A percentile compares a stretch with the other conserved stretches of the same genome.
These are phyloP conservation scores for Nycticebus coucang DNA, from an alignment of 2,113 vertebrate species.

Conservation along the genomic window DNA sequence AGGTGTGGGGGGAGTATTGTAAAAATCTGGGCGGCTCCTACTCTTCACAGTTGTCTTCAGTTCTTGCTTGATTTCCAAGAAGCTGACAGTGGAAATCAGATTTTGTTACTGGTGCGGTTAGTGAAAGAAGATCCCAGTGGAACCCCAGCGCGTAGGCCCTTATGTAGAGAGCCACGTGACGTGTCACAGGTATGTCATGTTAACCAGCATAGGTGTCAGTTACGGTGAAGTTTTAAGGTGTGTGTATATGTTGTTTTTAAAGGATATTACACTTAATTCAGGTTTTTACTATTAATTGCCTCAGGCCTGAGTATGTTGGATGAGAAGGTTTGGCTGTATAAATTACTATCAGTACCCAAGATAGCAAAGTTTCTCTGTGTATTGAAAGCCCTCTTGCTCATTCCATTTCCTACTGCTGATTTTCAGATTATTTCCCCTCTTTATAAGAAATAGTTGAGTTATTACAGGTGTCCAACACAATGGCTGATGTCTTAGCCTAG, in stretches of 20 bases:
- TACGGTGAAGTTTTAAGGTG: neutral
- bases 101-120: neutral
- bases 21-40: neutral
- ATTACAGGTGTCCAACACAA: neutral
- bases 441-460: neutral
- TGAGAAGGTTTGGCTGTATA: neutral
- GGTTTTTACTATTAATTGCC: neutral
- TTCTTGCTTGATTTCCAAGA: slow-evolving; percentile 18
- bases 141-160: neutral
- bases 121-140: neutral
- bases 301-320: neutral
- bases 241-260: neutral
- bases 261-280: neutral
- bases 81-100: neutral
- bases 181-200: neutral
- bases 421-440: neutral
- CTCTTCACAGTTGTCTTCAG: neutral
- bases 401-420: neutral
- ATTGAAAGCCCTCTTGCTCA: neutral
- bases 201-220: neutral
- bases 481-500: neutral
- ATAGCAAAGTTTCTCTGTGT: neutral
- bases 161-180: neutral
- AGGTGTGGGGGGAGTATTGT: neutral
- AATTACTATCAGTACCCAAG: neutral